Evolutionary conservation across 2,888 invertebrate species (phyloP).

Genomic region (Smittia aterrima): DNA sequence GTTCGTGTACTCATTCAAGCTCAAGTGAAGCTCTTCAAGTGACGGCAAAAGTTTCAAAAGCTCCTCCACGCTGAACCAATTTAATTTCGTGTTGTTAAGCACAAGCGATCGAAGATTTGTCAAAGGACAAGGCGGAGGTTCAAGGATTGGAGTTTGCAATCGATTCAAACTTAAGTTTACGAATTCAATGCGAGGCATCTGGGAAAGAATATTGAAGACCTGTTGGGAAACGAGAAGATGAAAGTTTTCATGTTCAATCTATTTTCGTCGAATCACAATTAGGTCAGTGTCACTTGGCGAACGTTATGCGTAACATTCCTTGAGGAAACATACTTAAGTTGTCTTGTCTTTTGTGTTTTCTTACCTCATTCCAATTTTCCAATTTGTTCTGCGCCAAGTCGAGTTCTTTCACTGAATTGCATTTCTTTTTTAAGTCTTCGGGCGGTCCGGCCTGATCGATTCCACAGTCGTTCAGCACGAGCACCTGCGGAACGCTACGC

Average conservation of each 20-base stretch:
- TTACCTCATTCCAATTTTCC: conserved; percentile 83
- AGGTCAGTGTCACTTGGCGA: conserved; percentile 13
- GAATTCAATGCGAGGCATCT: conserved; percentile 86
- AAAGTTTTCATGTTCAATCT: conserved; percentile 3
- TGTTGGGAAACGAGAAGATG: conserved; percentile 49
- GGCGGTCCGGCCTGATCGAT: conserved; percentile 87
- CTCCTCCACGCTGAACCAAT: conserved; percentile 78
- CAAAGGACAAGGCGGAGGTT: conserved; percentile 47
- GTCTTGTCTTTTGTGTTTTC: neutral
- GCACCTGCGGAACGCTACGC: conserved; percentile 61
- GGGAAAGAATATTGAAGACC: conserved; percentile 82
- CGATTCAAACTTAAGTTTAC: conserved; percentile 90
- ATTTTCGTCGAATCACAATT: conserved; percentile 19
- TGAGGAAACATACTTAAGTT: neutral
- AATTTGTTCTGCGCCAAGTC: conserved; percentile 92
- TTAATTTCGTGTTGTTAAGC: conserved; percentile 81
- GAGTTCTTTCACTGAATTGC: conserved; percentile 86
- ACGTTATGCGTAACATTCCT: neutral
- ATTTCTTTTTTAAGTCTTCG: conserved; percentile 74
- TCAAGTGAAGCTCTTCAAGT: conserved; percentile 88
- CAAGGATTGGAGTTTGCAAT: conserved; percentile 61
- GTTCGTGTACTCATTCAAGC: conserved; percentile 81
- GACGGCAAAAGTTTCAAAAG: conserved; percentile 73
- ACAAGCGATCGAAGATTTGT: conserved; percentile 72
- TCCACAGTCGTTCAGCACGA: conserved; percentile 88